A percentile compares a stretch with the other conserved stretches of the same genome.
Conservation (phyloP, 2,113 vertebrate species). For the Myanophis thanlyinensis region DNA sequence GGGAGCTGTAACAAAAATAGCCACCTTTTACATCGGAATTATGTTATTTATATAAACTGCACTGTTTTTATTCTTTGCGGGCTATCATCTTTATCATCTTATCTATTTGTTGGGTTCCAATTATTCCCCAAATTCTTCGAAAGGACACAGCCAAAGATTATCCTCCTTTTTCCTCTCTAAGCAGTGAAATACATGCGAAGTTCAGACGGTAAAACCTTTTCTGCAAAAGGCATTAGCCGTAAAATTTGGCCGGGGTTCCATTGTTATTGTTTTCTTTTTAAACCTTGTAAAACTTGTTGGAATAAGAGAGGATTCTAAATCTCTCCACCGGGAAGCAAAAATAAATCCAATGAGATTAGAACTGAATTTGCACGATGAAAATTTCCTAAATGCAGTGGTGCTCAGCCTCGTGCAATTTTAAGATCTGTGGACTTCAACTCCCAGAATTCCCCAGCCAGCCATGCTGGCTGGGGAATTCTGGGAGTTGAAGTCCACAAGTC, state of each 20-base stretch:
- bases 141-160: not conserved
- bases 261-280: conserved; percentile 64
- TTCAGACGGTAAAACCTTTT: conserved; percentile 64
- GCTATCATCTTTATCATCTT: no score
- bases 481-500: no score
- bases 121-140: not conserved
- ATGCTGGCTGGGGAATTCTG: no score
- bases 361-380: conserved; percentile 76
- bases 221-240: conserved; percentile 87
- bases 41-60: not conserved
- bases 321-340: conserved; percentile 70
- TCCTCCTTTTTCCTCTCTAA: no score
- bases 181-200: conserved; percentile 61
- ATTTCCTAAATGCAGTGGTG: conserved; percentile 56
- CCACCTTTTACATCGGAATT: not conserved
- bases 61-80: not conserved
- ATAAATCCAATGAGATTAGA: conserved; percentile 66
- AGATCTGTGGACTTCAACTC: no score
- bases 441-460: no score
- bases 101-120: not conserved
- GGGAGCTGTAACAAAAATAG: not conserved
- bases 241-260: conserved; percentile 66
- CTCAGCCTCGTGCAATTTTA: no score
- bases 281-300: conserved; percentile 63
- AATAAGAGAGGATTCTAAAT: conserved; percentile 69